Conservation (phyloP, 1,140 invertebrate genomes). For the Gryon sp. region DNA sequence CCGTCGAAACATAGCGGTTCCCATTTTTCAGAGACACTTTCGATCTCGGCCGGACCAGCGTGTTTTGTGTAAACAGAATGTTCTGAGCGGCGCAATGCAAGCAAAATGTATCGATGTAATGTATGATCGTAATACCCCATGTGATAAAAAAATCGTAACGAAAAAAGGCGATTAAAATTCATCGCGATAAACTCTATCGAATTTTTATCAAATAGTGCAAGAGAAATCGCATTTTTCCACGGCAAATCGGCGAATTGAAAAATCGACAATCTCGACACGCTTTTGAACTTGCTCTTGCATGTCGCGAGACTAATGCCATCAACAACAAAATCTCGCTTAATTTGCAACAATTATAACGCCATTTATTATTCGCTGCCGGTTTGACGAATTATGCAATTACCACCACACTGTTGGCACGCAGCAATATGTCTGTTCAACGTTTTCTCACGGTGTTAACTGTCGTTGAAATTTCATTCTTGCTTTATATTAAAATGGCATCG, state of each 20-base stretch:
- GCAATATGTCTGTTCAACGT: slow-evolving; percentile 40
- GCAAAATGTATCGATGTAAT: too few relatives aligned
- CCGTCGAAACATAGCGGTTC: slow-evolving; percentile 15
- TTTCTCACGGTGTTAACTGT: slow-evolving; percentile 45
- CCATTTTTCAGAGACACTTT: slow-evolving; percentile 46
- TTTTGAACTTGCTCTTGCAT: slow-evolving; percentile 54
- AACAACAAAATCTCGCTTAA: too few relatives aligned
- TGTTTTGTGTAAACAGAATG: slow-evolving; percentile 2
- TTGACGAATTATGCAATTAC: slow-evolving; percentile 50
- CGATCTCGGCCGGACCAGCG: neutral
- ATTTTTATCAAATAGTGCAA: too few relatives aligned
- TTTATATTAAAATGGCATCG: slow-evolving; percentile 9
- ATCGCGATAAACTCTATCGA: too few relatives aligned
- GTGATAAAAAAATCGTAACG: too few relatives aligned
- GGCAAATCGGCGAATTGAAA: too few relatives aligned
- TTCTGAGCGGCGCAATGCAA: too few relatives aligned
- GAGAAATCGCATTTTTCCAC: neutral
- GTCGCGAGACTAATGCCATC: slow-evolving; percentile 1
- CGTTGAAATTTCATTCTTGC: slow-evolving; percentile 37
- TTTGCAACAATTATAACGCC: slow-evolving; percentile 8
- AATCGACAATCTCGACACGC: slow-evolving; percentile 38
- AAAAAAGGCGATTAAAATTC: too few relatives aligned
- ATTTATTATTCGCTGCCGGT: slow-evolving; percentile 1
- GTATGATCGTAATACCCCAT: too few relatives aligned
- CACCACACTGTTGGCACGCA: neutral